Percentiles rank a stretch among this genome's conserved stretches.
Evolutionary conservation across 2,113 vertebrate species (phyloP).

Genomic region (Regulus satrapa): DNA sequence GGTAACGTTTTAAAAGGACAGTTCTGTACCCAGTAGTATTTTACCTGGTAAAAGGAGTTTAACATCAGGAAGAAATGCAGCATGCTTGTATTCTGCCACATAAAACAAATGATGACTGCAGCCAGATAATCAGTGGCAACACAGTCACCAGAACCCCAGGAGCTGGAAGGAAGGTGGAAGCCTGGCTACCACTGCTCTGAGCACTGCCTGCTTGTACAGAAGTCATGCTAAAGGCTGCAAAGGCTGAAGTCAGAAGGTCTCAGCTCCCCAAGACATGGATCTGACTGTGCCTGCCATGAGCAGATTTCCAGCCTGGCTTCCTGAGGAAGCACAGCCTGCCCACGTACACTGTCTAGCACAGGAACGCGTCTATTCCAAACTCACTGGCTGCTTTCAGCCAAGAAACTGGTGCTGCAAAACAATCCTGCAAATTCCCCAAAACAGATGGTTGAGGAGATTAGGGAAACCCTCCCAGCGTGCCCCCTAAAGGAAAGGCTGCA

Average conservation of each 20-base stretch:
- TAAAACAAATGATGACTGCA: too few relatives aligned
- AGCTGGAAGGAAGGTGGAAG: neutral
- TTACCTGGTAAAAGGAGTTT: neutral
- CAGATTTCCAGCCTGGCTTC: neutral
- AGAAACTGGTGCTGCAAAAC: neutral
- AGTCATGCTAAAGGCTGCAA: neutral
- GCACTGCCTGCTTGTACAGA: neutral
- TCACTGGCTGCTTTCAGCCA: neutral
- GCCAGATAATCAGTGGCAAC: neutral
- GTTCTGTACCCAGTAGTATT: neutral
- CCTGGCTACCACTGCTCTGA: neutral
- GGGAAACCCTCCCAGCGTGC: neutral
- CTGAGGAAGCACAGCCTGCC: neutral
- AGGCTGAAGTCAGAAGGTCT: neutral
- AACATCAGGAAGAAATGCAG: neutral
- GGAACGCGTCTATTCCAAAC: neutral
- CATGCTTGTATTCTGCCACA: neutral
- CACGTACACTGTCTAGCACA: neutral
- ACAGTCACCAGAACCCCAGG: neutral
- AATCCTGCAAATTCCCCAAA: neutral
- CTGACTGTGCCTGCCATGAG: neutral
- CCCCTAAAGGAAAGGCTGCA: neutral
- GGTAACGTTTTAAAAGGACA: neutral
- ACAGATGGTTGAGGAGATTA: neutral
- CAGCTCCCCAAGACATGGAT: neutral